These are phyloP conservation scores for Lophotis ruficrista DNA, from an alignment of 2,113 vertebrate species.

Conservation along the genomic window DNA sequence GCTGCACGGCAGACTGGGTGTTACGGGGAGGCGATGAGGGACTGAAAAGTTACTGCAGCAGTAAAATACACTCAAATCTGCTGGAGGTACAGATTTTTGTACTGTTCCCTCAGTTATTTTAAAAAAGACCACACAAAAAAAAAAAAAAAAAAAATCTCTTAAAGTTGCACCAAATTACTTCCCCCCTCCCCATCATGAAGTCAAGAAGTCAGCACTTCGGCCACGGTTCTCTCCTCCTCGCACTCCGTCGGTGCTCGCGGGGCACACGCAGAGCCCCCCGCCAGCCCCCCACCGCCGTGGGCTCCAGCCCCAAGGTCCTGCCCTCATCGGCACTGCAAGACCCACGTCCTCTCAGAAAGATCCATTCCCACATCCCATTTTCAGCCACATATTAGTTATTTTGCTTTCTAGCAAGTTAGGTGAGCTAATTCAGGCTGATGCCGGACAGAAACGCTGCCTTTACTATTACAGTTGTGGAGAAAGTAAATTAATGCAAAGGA, in stretches of 20 bases:
- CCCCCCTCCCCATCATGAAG: background rate
- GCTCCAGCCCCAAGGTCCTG: background rate
- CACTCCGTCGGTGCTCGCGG: accelerated
- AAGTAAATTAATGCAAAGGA: slow-evolving; percentile 76
- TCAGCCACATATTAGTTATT: slow-evolving; percentile 26
- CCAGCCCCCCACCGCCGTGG: no score
- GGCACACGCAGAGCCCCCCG: background rate
- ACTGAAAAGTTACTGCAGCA: background rate
- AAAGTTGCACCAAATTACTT: background rate
- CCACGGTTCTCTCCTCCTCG: background rate
- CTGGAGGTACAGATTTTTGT: background rate
- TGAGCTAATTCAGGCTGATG: slow-evolving; percentile 41
- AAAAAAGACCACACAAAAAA: background rate
- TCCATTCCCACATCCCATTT: background rate
- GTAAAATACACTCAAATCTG: background rate
- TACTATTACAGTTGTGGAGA: slow-evolving; percentile 66
- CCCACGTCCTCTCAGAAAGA: background rate
- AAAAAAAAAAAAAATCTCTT: background rate
- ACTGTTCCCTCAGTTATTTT: background rate
- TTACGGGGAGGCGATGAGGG: background rate
- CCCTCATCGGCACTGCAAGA: background rate
- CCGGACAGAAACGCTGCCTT: slow-evolving; percentile 19
- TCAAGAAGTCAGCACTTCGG: background rate
- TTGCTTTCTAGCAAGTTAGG: slow-evolving; percentile 29
- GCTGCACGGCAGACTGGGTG: accelerated